Percentiles rank a stretch among this genome's conserved stretches.
Conservation (phyloP, 2,113 vertebrate species). For the Grus americana region DNA sequence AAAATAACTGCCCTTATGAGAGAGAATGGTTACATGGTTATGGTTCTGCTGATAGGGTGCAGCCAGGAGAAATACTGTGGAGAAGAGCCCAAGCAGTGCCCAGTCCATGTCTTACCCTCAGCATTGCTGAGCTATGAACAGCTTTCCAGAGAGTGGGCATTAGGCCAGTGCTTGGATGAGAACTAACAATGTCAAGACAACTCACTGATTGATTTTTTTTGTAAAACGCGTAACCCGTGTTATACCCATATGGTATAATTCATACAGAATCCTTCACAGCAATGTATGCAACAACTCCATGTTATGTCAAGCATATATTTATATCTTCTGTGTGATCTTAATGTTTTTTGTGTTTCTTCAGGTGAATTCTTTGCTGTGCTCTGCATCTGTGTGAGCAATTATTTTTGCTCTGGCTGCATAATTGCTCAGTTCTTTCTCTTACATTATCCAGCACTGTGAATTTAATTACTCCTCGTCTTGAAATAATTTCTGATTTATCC, state of each 20-base stretch:
- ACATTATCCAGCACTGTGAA: neutral
- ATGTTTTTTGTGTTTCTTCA: neutral
- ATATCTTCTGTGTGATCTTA: neutral
- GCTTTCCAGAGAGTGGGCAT: neutral
- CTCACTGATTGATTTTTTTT: neutral
- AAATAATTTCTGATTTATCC: constrained; percentile 42
- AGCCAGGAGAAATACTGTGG: neutral
- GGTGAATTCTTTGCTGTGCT: neutral
- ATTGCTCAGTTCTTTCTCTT: neutral
- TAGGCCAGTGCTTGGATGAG: neutral
- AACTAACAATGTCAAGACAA: neutral
- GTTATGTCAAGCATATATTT: neutral
- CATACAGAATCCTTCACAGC: neutral
- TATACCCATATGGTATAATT: neutral
- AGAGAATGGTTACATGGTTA: neutral
- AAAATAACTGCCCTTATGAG: neutral
- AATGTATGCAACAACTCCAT: neutral
- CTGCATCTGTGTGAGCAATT: neutral
- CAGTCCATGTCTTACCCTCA: neutral
- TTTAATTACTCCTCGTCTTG: constrained; percentile 36
- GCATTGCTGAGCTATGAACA: neutral
- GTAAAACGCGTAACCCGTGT: neutral
- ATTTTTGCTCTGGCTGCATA: neutral
- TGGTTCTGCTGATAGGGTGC: neutral
- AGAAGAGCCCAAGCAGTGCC: neutral